Evolutionary conservation across 2,113 vertebrate species (phyloP).

Genomic region (Synodontis membranacea): DNA sequence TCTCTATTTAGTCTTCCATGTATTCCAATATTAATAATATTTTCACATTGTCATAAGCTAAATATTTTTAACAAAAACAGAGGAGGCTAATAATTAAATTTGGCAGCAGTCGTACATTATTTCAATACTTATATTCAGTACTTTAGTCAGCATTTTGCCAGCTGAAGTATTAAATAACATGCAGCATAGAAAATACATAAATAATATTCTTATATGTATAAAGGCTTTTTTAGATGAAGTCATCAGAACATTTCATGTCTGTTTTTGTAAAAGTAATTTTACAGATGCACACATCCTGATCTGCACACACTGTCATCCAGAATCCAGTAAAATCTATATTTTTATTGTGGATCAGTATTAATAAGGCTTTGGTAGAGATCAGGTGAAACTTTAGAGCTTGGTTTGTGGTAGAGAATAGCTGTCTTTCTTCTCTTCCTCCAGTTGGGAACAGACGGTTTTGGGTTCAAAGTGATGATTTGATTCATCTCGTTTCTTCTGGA

Average conservation of each 20-base stretch:
- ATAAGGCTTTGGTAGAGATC: neutral
- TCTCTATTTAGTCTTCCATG: neutral
- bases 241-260: neutral
- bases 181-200: neutral
- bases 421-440: conserved; percentile 14
- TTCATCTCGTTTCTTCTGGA: conserved; percentile 65
- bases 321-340: neutral
- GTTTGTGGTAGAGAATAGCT: conserved; percentile 14
- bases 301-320: neutral
- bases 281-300: neutral
- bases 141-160: neutral
- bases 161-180: neutral
- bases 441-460: conserved; percentile 40
- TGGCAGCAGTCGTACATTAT: neutral
- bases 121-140: neutral
- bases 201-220: neutral
- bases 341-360: neutral
- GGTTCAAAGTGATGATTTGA: conserved; percentile 40
- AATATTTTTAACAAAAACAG: neutral
- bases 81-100: neutral
- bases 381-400: conserved; percentile 35
- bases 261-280: neutral
- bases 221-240: neutral
- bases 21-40: neutral
- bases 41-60: neutral